These are phyloP conservation scores for Elephas maximus DNA, from an alignment of 2,113 vertebrate species.

Conservation along the genomic window DNA sequence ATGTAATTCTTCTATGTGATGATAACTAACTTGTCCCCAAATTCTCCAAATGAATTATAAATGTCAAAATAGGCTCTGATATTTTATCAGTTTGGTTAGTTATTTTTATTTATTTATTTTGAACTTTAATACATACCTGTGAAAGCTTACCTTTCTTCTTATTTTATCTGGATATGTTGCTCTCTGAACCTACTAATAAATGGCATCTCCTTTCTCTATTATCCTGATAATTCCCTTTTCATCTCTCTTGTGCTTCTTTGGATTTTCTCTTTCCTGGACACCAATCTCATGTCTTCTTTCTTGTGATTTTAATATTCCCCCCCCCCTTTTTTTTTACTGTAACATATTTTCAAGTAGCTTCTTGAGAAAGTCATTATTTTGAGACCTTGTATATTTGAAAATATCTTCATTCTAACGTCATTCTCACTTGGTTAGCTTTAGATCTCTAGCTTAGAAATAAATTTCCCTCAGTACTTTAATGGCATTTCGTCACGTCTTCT, in stretches of 20 bases:
- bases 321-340: accelerated
- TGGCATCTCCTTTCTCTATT: too few relatives aligned
- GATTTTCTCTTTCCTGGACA: neutral
- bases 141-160: neutral
- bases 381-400: neutral
- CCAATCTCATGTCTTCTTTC: neutral
- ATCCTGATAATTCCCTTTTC: neutral
- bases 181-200: neutral
- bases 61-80: neutral
- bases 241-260: neutral
- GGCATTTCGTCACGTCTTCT: neutral
- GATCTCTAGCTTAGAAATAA: neutral
- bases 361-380: neutral
- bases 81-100: neutral
- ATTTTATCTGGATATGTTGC: neutral
- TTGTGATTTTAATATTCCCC: neutral
- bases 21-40: neutral
- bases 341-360: neutral
- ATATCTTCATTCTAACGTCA: neutral
- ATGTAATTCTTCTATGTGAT: neutral
- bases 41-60: neutral
- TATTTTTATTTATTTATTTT: neutral
- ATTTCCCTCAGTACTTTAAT: neutral
- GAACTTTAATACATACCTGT: neutral
- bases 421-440: neutral